Evolutionary conservation across 2,113 vertebrate genomes (phyloP), one percentile per base, ranked within the genome.

Genomic region (Rhinopomastus cyanomelas): DNA sequence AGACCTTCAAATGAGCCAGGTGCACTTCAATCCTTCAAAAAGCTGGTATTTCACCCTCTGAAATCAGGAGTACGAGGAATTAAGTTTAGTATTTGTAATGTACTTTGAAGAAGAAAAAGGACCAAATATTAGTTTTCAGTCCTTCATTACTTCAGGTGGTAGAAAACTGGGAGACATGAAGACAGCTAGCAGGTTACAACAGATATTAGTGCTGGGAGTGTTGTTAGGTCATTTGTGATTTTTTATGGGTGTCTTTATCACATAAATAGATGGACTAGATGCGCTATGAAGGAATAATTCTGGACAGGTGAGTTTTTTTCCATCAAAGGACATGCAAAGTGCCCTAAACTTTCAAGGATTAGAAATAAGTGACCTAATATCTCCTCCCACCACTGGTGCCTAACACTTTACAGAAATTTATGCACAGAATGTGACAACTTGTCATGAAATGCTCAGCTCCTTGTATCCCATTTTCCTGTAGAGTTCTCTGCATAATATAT

Each of bases 401-500:
- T 88, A 94, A 89, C 66, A 81, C 65, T 91, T 92, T 82, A 83
- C 87, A 94, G 65, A 93, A 93, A 96, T 93, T 90, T 92, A 93
- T 92, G 91, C 89, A 93, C 83, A 92, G 92, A 95, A 94, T 88
- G 72, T 92, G 94, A 95, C 90, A 92, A 92, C 79, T 95, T 93
- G 87, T 94, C 93, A 95, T 68, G 82, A 91, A 91, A 91, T 86
- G 87, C 87, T 96, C 93, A 84, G 83, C 87, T 96, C 74, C 90
- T 34, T 72, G 74, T 91, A 94, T 93, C 89, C 81, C 91, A 78
- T 90, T 92, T 88, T 91, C 86, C 84, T 67, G 78, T 84, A 88
- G 88, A 95, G 77, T 89, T 90, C 66, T 91, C 83, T 91, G 71
- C 86, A 89, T 94, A 96, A 96, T 93, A 92, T 85, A 91, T 88